A percentile compares a stretch with the other conserved stretches of the same genome.
phyloP scores from a whole-genome alignment of 1,140 invertebrate species.

The Musca domestica region DNA sequence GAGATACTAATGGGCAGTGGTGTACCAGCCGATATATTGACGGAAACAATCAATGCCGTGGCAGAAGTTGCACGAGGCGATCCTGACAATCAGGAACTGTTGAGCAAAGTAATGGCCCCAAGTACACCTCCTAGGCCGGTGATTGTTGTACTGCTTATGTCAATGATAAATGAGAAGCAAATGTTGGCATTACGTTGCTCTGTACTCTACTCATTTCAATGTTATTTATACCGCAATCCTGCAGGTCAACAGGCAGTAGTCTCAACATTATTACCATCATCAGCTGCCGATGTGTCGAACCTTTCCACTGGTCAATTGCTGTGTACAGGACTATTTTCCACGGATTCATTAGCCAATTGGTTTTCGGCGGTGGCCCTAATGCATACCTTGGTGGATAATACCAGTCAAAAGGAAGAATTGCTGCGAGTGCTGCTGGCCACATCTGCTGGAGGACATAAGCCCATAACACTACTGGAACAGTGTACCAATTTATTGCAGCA shows the following conservation, averaged over 20 bases:
- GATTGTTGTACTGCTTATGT: constrained; percentile 93
- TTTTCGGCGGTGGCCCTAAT: constrained; percentile 89
- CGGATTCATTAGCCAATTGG: constrained; percentile 95
- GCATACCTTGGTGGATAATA: constrained; percentile 87
- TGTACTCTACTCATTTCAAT: constrained; percentile 96
- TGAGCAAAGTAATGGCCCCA: constrained; percentile 88
- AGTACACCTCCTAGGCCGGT: constrained; percentile 88
- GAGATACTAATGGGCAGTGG: constrained; percentile 91
- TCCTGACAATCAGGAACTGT: constrained; percentile 86
- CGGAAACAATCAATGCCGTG: constrained; percentile 94
- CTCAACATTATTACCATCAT: constrained; percentile 85
- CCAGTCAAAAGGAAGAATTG: constrained; percentile 88
- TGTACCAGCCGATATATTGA: constrained; percentile 94
- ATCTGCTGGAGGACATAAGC: constrained; percentile 71
- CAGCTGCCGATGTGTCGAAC: constrained; percentile 68
- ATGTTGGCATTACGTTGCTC: constrained; percentile 88
- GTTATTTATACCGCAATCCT: constrained; percentile 92
- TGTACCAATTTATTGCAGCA: constrained; percentile 82
- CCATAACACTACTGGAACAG: constrained; percentile 86
- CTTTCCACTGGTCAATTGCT: constrained; percentile 85
- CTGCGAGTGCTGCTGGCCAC: constrained; percentile 88
- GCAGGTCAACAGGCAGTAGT: constrained; percentile 84
- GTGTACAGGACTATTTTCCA: constrained; percentile 89
- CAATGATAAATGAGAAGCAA: constrained; percentile 99
- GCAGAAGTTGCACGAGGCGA: constrained; percentile 93